phyloP scores from a whole-genome alignment of 2,113 vertebrate species.

The Cyrtonyx montezumae region DNA sequence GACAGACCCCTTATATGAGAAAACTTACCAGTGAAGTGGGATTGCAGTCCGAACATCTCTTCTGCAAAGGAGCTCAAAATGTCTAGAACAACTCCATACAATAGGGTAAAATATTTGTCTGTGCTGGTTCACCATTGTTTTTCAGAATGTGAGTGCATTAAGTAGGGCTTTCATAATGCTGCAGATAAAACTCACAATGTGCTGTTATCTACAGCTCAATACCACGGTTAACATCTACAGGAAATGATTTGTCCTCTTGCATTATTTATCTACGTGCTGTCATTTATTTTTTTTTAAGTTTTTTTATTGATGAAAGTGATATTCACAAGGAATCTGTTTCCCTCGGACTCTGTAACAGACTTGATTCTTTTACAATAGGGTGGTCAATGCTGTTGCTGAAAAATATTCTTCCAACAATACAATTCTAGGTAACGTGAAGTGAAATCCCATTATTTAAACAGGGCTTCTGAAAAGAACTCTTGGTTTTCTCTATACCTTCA shows the following conservation, averaged over 20 bases:
- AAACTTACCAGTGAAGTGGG: neutral
- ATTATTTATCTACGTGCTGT: neutral
- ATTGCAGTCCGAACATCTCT: neutral
- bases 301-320: neutral
- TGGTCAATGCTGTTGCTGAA: neutral
- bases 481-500: fast-evolving
- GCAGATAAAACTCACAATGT: fast-evolving
- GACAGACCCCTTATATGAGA: neutral
- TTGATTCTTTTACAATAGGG: neutral
- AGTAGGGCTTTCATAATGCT: neutral
- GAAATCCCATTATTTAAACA: neutral
- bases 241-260: neutral
- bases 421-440: neutral
- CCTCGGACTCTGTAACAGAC: neutral
- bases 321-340: neutral
- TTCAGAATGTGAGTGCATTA: neutral
- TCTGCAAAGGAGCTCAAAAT: neutral
- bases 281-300: neutral
- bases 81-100: neutral
- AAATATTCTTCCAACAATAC: neutral
- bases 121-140: neutral
- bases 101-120: neutral
- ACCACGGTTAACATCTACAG: neutral
- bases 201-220: neutral
- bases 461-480: neutral